Evolutionary conservation across 2,797 vertebrate species (phyloP).

Genomic region (Phoeniculus purpureus): DNA sequence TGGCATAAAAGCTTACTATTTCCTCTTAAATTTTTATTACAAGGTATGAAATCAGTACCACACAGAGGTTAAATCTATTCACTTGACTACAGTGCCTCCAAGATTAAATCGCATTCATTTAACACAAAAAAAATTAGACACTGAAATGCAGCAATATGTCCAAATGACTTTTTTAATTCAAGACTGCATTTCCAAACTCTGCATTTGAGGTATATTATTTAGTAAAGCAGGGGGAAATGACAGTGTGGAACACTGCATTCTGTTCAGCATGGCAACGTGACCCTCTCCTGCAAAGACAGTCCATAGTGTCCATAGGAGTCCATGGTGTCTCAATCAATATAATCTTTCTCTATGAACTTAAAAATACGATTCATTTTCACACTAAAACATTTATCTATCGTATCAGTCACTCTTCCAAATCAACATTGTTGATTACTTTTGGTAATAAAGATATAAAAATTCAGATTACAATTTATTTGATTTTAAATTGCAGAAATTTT

Average conservation of each 20-base stretch:
- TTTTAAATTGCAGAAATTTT: neutral
- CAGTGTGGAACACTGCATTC: neutral
- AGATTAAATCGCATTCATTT: conserved; percentile 51
- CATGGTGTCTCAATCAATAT: neutral
- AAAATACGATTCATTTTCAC: neutral
- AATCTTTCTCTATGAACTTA: neutral
- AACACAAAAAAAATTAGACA: conserved; percentile 1
- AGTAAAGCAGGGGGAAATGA: neutral
- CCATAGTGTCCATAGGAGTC: neutral
- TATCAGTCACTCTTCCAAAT: neutral
- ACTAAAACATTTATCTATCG: neutral
- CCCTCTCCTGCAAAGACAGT: neutral
- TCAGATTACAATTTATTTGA: neutral
- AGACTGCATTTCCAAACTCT: neutral
- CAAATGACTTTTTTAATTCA: neutral
- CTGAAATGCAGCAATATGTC: neutral
- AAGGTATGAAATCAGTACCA: conserved; percentile 30
- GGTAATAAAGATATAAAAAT: neutral
- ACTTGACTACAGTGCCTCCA: conserved; percentile 2
- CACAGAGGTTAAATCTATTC: conserved; percentile 44
- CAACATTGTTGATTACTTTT: neutral
- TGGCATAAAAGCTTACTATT: conserved; percentile 37
- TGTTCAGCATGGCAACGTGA: neutral
- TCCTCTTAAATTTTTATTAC: conserved; percentile 49
- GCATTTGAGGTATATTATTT: neutral